Evolutionary conservation across 2,113 vertebrate species (phyloP).

Genomic region (Indri indri): DNA sequence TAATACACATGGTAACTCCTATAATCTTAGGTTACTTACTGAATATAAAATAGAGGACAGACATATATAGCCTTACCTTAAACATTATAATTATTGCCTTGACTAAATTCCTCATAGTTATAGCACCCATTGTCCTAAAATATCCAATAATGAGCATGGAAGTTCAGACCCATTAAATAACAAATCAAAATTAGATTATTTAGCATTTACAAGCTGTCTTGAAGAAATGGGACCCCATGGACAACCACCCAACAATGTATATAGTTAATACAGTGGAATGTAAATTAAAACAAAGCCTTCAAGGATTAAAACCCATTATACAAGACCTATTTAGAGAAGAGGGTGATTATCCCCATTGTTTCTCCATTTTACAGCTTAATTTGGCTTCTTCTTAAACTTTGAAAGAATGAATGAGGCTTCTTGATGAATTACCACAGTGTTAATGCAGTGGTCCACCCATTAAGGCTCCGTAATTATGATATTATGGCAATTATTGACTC

Average conservation of each 20-base stretch:
- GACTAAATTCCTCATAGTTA: background rate
- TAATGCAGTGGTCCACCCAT: background rate
- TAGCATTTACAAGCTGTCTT: constrained; percentile 5
- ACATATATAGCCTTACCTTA: background rate
- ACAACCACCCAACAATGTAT: background rate
- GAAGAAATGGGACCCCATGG: background rate
- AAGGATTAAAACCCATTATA: background rate
- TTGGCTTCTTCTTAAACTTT: background rate
- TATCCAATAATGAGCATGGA: background rate
- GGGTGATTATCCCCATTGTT: background rate
- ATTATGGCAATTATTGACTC: background rate
- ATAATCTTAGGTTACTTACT: background rate
- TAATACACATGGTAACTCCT: background rate
- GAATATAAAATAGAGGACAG: background rate
- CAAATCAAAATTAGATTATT: constrained; percentile 36
- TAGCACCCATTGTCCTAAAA: background rate
- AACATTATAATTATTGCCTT: background rate
- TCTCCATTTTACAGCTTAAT: background rate
- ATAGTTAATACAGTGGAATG: background rate
- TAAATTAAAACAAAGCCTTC: constrained; percentile 10
- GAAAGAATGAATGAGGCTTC: constrained; percentile 12
- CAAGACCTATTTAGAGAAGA: background rate
- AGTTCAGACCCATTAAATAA: background rate
- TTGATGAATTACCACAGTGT: background rate
- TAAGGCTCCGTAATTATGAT: background rate